phyloP scores from a whole-genome alignment of 2,113 vertebrate species.

The Mesembrinibis cayennensis region DNA sequence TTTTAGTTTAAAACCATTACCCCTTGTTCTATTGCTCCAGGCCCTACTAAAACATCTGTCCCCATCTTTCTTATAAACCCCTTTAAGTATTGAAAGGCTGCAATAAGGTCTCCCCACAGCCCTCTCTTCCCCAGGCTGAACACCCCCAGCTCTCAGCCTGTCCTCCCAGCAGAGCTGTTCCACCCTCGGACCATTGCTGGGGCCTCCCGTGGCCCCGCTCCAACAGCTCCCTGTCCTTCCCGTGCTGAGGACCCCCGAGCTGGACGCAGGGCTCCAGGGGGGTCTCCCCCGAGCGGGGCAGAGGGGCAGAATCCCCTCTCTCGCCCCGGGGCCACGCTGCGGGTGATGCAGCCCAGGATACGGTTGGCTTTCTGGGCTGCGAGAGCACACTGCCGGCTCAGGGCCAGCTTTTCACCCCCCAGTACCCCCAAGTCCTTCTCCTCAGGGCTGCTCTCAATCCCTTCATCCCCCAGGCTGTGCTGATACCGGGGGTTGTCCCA shows the following conservation, averaged over 20 bases:
- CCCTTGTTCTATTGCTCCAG: too few species aligned
- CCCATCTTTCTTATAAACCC: neutral
- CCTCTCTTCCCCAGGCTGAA: neutral
- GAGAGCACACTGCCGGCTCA: rapidly evolving
- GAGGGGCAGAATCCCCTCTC: neutral
- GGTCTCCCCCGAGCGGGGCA: neutral
- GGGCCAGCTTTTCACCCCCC: neutral
- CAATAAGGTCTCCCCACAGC: neutral
- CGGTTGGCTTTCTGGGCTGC: neutral
- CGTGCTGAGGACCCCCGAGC: too few species aligned
- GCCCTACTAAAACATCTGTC: neutral
- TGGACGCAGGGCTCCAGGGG: neutral
- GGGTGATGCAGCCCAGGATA: neutral
- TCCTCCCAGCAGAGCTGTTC: neutral
- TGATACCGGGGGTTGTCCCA: rapidly evolving
- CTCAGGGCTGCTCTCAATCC: neutral
- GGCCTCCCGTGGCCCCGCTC: neutral
- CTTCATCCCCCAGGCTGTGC: neutral
- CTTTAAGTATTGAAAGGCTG: neutral
- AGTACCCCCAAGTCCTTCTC: neutral
- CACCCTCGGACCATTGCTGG: rapidly evolving
- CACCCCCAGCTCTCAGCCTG: neutral
- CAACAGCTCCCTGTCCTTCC: neutral
- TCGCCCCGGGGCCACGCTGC: rapidly evolving
- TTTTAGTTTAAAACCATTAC: neutral